These are phyloP conservation scores for Columba janthina DNA, from an alignment of 2,113 vertebrate genomes.

Conservation along the genomic window DNA sequence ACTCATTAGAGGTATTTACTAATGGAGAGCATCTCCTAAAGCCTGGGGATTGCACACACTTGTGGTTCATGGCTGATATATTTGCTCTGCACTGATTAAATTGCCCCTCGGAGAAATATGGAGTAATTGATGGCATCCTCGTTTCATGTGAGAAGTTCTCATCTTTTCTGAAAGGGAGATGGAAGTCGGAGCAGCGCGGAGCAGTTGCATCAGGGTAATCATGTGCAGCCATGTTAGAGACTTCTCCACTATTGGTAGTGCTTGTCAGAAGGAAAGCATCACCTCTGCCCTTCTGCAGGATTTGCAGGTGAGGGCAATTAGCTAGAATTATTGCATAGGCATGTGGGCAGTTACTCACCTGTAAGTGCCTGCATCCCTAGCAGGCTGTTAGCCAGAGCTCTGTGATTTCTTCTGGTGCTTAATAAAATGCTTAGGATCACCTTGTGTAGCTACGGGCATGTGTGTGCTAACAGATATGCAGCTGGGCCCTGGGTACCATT, in stretches of 20 bases:
- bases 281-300: not conserved
- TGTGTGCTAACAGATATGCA: accelerated
- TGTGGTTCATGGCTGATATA: not conserved
- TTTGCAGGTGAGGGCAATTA: not conserved
- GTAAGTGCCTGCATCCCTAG: not conserved
- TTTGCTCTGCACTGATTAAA: not conserved
- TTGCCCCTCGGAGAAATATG: not conserved
- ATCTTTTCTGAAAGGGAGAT: not conserved
- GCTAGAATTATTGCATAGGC: not conserved
- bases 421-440: not conserved
- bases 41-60: not conserved
- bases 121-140: not conserved
- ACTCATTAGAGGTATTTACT: not conserved
- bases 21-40: not conserved
- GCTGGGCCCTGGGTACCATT: not conserved
- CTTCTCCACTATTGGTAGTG: accelerated
- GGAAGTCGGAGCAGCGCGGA: not conserved
- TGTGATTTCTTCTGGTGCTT: not conserved
- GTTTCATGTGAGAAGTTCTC: not conserved
- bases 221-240: not conserved
- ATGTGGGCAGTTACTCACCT: not conserved
- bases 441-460: accelerated
- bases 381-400: not conserved
- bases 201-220: not conserved
- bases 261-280: not conserved